Conservation (phyloP, 1,140 invertebrate genomes). For the Drosophila seguyi region DNA sequence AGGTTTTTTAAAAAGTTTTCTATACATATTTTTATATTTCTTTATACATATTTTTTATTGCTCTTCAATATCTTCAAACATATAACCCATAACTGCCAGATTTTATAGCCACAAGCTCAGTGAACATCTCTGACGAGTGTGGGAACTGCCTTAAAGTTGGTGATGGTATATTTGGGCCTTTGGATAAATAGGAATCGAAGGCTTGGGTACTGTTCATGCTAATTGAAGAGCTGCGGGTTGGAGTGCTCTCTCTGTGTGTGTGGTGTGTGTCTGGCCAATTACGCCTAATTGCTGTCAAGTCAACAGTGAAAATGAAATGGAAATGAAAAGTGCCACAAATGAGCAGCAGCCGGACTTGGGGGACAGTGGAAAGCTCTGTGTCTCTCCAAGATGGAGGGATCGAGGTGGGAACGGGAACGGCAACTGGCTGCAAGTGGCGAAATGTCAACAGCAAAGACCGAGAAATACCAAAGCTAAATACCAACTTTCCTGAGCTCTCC, state of each 20-base stretch:
- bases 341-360: conserved; percentile 51
- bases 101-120: not conserved
- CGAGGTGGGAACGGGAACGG: not conserved
- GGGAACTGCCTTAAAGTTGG: not conserved
- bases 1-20: no score
- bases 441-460: conserved; percentile 44
- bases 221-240: conserved; percentile 48
- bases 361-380: conserved; percentile 47
- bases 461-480: conserved; percentile 40
- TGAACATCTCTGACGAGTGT: not conserved
- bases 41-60: no score
- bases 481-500: conserved; percentile 24
- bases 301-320: conserved; percentile 48
- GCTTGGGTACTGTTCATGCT: conserved; percentile 46
- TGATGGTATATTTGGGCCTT: not conserved
- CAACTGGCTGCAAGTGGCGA: conserved; percentile 11
- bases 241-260: conserved; percentile 13
- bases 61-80: not conserved
- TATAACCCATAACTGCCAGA: not conserved
- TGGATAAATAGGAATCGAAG: conserved; percentile 25
- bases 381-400: not conserved
- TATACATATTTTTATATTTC: no score
- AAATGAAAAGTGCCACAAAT: conserved; percentile 57
- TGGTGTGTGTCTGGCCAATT: conserved; percentile 56
- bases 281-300: conserved; percentile 65